phyloP scores from a whole-genome alignment of 1,140 invertebrate species.

The Alviniconcha marisindica region DNA sequence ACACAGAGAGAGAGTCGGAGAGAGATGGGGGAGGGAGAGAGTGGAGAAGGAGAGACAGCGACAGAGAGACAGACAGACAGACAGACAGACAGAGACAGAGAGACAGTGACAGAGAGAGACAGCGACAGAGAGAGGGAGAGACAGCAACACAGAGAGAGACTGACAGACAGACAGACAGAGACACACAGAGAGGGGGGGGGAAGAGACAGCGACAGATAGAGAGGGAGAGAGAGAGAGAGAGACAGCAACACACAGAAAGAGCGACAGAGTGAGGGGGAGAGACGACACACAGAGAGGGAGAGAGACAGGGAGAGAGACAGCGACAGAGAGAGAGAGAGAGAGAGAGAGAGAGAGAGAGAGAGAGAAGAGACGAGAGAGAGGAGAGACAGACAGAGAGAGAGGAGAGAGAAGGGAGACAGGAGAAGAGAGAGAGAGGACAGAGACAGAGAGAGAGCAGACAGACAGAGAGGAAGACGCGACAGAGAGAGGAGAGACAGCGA shows the following conservation, averaged over 20 bases:
- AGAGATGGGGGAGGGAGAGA: not conserved
- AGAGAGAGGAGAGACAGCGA: too few relatives aligned
- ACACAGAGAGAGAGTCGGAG: not conserved
- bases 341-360: constrained; percentile 10
- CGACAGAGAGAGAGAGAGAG: constrained; percentile 9
- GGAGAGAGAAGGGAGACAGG: too few relatives aligned
- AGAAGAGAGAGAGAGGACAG: not conserved
- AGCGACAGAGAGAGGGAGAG: not conserved
- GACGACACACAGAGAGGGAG: not conserved
- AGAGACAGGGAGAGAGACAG: not conserved
- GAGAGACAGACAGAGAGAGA: not conserved
- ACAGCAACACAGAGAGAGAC: not conserved
- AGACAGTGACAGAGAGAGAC: not conserved
- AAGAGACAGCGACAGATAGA: too few relatives aligned
- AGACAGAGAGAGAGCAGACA: too few relatives aligned
- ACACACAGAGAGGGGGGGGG: too few relatives aligned
- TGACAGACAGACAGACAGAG: not conserved
- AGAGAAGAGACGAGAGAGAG: constrained; percentile 1
- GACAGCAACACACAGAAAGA: too few relatives aligned
- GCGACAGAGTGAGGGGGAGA: not conserved
- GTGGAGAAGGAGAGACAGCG: not conserved
- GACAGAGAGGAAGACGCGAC: too few relatives aligned
- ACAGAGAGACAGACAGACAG: not conserved
- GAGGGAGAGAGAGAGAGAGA: too few relatives aligned
- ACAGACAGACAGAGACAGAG: not conserved